These are phyloP conservation scores for Actias luna DNA, from an alignment of 2,888 invertebrate genomes.

Conservation along the genomic window DNA sequence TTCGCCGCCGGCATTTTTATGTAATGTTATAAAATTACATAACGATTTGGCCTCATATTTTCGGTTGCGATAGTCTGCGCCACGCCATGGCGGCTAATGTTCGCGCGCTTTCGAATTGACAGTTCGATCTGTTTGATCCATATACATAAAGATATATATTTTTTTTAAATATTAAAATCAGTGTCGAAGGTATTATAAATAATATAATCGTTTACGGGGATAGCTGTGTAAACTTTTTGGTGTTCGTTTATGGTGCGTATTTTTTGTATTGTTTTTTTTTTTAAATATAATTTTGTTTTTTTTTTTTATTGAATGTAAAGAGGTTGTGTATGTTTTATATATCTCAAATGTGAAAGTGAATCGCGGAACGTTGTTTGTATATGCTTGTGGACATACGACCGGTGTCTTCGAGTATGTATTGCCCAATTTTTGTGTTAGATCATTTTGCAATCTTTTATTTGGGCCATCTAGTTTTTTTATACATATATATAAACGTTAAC, in stretches of 20 bases:
- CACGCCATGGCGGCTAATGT: slow-evolving; percentile 56
- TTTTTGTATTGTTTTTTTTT: neutral
- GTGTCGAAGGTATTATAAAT: neutral
- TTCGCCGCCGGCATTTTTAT: slow-evolving; percentile 71
- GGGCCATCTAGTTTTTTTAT: slow-evolving; percentile 35
- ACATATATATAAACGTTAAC: slow-evolving; percentile 17
- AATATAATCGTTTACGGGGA: neutral
- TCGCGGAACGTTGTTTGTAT: slow-evolving; percentile 1
- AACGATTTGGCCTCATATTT: slow-evolving; percentile 76
- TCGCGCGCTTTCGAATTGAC: slow-evolving; percentile 49
- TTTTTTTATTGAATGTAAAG: neutral
- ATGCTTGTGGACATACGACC: neutral
- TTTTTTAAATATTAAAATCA: neutral
- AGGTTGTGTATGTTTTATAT: neutral
- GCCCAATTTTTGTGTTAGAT: slow-evolving; percentile 41
- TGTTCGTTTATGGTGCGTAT: neutral
- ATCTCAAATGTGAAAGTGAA: neutral
- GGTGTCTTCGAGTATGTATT: slow-evolving; percentile 22
- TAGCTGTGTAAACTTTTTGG: neutral
- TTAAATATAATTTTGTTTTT: neutral
- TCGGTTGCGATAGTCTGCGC: slow-evolving; percentile 62
- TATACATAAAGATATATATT: neutral
- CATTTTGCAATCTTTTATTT: slow-evolving; percentile 32
- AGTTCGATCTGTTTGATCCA: slow-evolving; percentile 3
- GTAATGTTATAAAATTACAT: slow-evolving; percentile 74